Percentiles rank a stretch among this genome's conserved stretches.
phyloP scores from a whole-genome alignment of 2,113 vertebrate species.

The Lampris megalopsis region DNA sequence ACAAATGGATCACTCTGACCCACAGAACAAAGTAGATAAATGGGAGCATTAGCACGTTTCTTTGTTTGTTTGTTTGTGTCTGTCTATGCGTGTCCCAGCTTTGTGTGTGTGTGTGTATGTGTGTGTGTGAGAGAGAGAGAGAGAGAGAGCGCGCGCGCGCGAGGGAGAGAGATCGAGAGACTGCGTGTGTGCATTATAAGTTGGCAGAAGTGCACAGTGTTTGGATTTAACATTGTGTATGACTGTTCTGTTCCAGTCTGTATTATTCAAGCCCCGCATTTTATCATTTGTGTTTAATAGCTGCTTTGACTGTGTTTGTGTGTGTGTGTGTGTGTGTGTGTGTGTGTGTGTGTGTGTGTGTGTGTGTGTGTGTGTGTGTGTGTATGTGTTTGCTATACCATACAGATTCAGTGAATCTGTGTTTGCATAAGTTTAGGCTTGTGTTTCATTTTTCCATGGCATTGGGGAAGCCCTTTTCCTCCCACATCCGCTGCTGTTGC shows the following conservation, averaged over 20 bases:
- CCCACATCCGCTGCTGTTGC: slow-evolving; percentile 68
- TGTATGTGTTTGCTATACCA: slow-evolving; percentile 47
- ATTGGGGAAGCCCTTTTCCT: slow-evolving; percentile 81
- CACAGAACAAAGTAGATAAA: slow-evolving; percentile 51
- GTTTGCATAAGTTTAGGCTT: slow-evolving; percentile 68
- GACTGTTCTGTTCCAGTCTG: slow-evolving; percentile 19
- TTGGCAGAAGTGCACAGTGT: background rate
- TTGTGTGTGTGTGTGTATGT: background rate
- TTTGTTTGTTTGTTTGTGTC: slow-evolving; percentile 13
- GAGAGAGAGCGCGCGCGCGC: no score
- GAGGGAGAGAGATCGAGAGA: no score
- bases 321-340: slow-evolving; percentile 31
- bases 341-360: slow-evolving; percentile 29
- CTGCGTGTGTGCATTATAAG: background rate
- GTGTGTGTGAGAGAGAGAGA: no score
- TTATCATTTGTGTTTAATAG: slow-evolving; percentile 64
- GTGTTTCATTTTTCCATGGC: slow-evolving; percentile 59
- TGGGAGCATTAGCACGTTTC: slow-evolving; percentile 44
- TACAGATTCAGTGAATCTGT: slow-evolving; percentile 45
- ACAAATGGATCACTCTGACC: slow-evolving; percentile 53
- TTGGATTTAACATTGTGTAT: slow-evolving; percentile 11
- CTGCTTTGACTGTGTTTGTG: slow-evolving; percentile 37
- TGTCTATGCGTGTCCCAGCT: background rate
- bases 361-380: slow-evolving; percentile 15
- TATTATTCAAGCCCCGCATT: slow-evolving; percentile 48